Base-by-base conservation (phyloP, 64 coral and sea anemone genomes). In the Cladopsammia gracilis region DNA sequence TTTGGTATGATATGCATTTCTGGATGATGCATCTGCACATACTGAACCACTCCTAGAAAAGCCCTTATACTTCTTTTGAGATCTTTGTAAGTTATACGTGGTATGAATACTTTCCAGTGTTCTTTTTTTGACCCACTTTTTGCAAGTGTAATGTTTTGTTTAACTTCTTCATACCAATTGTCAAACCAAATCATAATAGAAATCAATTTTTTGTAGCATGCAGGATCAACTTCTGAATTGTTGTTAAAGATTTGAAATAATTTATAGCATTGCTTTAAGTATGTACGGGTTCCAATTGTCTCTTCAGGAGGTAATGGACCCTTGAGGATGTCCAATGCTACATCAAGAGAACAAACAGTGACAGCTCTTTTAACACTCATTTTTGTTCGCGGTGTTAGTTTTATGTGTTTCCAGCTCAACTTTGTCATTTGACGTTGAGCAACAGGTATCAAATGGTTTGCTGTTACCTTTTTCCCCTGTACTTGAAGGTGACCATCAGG, bases 301-400 rank as follows among this genome's bases (percentile, higher is more conserved):
- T 84, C 79, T 92, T 85, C 57, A 23, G 81, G 71, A 18, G 62
- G 24, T 62, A 75, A 85, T 26, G 70, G 68, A 34, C 90, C 81
- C 61, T 75, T 76, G 19, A 92, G 47, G 7, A 92, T 75, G 68
- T 84, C 90, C 7, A 74, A 46, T 73, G 79, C 90, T 24, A 92
- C 70, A 64, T 85, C 90, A 73, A 50, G 59, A 65, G 79, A 92
- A 62, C 90, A 92, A 42, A 83, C 44, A 64, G 54, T 72, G 4
- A 85, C 79, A 22, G 69, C 80, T 46, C 81, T 79, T 73, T 85
- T 92, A 9, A 90, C 88, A 79, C 58, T 83, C 80, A 90, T 90
- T 79, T 79, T 90, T 43, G 73, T 90, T 79, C 75, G 25, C 8
- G 43, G 73, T 79, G 75, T 78, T 10, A 90, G 47, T 43, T 74